A percentile compares a stretch with the other conserved stretches of the same genome.
phyloP scores from a whole-genome alignment of 2,797 vertebrate genomes.

The Phoxinus dragarum region DNA sequence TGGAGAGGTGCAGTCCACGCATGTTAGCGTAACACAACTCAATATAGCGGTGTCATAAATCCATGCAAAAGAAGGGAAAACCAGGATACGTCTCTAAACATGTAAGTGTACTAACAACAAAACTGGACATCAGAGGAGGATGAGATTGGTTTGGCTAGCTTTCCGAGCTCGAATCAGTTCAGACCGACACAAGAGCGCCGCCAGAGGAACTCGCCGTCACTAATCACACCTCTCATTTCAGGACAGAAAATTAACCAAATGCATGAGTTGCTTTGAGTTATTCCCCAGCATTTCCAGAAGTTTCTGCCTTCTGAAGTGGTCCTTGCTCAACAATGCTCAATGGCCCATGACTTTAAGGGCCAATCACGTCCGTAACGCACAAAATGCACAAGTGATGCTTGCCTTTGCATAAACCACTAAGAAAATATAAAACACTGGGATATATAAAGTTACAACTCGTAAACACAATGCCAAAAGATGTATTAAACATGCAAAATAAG shows the following conservation, averaged over 20 bases:
- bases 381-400: background rate
- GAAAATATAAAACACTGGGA: background rate
- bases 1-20: background rate
- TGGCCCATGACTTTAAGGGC: background rate
- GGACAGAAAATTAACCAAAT: conserved; percentile 12
- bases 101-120: background rate
- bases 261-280: conserved; percentile 8
- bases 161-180: conserved; percentile 38
- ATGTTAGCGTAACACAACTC: background rate
- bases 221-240: background rate
- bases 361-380: too few relatives aligned
- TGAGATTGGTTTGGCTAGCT: conserved; percentile 15
- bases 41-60: background rate
- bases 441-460: background rate
- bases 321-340: too few relatives aligned
- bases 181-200: background rate
- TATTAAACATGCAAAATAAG: conserved; percentile 40
- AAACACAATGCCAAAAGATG: background rate
- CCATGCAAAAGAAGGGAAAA: background rate
- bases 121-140: conserved; percentile 41
- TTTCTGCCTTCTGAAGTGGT: background rate
- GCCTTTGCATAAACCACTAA: background rate
- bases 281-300: background rate
- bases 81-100: background rate
- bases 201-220: conserved; percentile 9